Evolutionary conservation across 2,113 vertebrate species (phyloP).

Genomic region (Taurulus bubalis): DNA sequence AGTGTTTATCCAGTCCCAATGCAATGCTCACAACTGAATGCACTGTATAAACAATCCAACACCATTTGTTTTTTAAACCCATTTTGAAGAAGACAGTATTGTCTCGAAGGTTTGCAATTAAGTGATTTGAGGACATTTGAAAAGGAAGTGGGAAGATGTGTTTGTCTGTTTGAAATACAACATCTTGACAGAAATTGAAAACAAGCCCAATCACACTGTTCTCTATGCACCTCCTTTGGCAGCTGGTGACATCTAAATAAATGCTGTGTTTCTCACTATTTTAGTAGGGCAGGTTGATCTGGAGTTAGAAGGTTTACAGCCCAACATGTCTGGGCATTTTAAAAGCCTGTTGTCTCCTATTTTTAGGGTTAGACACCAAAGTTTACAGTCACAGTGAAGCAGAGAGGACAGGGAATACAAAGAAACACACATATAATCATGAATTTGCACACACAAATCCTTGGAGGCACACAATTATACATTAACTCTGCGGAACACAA

Average conservation of each 20-base stretch:
- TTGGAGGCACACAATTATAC: conserved; percentile 21
- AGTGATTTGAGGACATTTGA: conserved; percentile 11
- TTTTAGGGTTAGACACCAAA: conserved; percentile 50
- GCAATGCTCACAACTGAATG: too few relatives aligned
- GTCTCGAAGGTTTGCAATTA: neutral
- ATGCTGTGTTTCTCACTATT: conserved; percentile 24
- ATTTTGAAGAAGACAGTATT: neutral
- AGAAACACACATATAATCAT: conserved; percentile 4
- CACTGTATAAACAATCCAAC: neutral
- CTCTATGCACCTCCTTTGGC: conserved; percentile 19
- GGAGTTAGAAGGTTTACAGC: conserved; percentile 40
- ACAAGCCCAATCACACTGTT: neutral
- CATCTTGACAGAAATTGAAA: conserved; percentile 28
- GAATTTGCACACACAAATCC: neutral
- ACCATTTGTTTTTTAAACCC: neutral
- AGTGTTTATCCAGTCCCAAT: too few relatives aligned
- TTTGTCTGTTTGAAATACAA: conserved; percentile 15
- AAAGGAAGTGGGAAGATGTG: neutral
- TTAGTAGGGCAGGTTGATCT: conserved; percentile 33
- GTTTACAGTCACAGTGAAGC: neutral
- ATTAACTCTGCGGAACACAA: conserved; percentile 13
- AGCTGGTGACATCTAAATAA: conserved; percentile 27
- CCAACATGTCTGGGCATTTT: conserved; percentile 46
- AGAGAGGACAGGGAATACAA: conserved; percentile 13
- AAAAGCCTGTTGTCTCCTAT: conserved; percentile 41